Base-by-base conservation (phyloP, 2,888 invertebrate genomes). In the Altica lythri region DNA sequence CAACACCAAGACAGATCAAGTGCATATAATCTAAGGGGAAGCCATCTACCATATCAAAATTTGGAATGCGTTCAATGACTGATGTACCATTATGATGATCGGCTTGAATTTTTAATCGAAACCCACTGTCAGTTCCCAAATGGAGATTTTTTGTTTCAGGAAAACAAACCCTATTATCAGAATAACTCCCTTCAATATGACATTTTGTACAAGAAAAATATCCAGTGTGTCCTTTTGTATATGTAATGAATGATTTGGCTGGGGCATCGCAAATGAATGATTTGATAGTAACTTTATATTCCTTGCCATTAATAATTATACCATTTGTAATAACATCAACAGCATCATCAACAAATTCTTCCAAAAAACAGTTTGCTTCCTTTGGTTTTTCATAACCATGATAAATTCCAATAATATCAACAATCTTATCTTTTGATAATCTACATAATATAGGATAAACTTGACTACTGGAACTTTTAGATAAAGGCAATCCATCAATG, bases 171-270 rank as follows among this genome's bases (percentile, higher is more conserved):
- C 51, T 50, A 34, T 45, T 34, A 12, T 37, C 27, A 4, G 44
- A 37, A 25, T 22, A 57, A 12, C 29, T 35, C 2, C 57, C 57
- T 30, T 54, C 47, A 47, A 40, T 37, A 13, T 57, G 27, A 53
- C 64, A 68, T 52, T 64, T 64, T 37, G 62, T 57, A 42, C 67
- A 67, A 29, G 61, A 60, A 25, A 46, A 25, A 49, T 63, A 64
- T 13, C 55, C 64, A 4, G 22, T 44, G 43, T 67, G 65, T 8
- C 50, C 52, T 44, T 47, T 59, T 8, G 59, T 53, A 55, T 59
- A 62, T 9, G 57, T 37, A 30, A 64, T 45, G 34, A 42, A n/a
- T n/a, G n/a, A n/a, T n/a, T n/a, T n/a, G n/a, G n/a, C n/a, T n/a
- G n/a, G n/a, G n/a, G n/a, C n/a, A n/a, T n/a, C n/a, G n/a, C n/a